Evolutionary conservation across 1,140 invertebrate genomes (phyloP), one percentile per base, ranked within the genome.

Genomic region (Sarcophaga peregrina): DNA sequence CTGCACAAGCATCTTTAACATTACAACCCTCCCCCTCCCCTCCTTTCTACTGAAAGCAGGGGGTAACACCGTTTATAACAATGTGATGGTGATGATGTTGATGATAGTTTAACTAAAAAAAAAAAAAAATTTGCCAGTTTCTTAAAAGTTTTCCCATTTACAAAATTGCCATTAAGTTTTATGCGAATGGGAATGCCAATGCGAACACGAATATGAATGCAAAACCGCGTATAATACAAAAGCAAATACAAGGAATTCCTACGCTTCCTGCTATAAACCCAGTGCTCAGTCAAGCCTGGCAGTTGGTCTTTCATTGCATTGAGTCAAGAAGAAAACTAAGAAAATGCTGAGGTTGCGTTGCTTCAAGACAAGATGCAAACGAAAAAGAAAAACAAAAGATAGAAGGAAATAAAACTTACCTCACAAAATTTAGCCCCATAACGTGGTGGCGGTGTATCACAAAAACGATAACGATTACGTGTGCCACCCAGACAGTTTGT

Each of bases 361-460:
- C 4, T n/a, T n/a, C n/a, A 37, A 37, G 25, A 37, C 25, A 37
- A 37, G 25, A 25, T 45, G 25, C 9, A 45, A 15, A 3, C 45
- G 45, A 74, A 13, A 48, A 10, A 47, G 9, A 9, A 78, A 46
- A 15, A 76, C 45, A 76, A 37, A 58, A 20, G 20, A 25, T 25
- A 68, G 62, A 8, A 25, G 5, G 20, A 25, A 8, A 68, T 17
- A 8, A 25, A 5, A 82, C 89, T 90, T 91, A 96, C 96, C 92
- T 96, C 94, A 87, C 96, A 97, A 90, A 95, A 96, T 90, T 95
- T 95, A 48, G 95, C 95, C 3, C 96, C 96, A 86, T 96, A 96
- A 72, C 94, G 93, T 1, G 96, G 95, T 0, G 95, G 94, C 8
- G 96, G 96, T 7, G 94, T 95, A 87, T 97, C 96, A 87, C 96